Conservation (phyloP, 2,888 invertebrate genomes). For the Microplitis manilae region DNA sequence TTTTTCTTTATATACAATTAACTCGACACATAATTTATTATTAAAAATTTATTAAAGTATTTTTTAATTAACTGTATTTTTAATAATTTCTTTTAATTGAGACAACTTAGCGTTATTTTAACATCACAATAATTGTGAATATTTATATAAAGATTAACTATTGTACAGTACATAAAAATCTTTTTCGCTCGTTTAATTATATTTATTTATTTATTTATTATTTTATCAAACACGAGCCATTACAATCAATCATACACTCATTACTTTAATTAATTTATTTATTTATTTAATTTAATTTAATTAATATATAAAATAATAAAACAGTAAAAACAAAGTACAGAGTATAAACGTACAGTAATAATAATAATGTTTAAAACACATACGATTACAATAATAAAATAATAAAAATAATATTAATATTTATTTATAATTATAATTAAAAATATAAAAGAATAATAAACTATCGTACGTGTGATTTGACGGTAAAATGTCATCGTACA, state of each 20-base stretch:
- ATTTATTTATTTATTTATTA: conserved; percentile 17
- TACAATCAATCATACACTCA: background rate
- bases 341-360: conserved; percentile 9
- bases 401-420: background rate
- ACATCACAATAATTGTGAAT: conserved; percentile 34
- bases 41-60: conserved; percentile 35
- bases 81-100: conserved; percentile 24
- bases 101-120: conserved; percentile 37
- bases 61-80: conserved; percentile 31
- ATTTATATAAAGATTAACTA: conserved; percentile 36
- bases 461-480: conserved; percentile 43
- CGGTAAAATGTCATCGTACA: conserved; percentile 52
- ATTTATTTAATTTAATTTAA: conserved; percentile 26
- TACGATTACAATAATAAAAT: background rate
- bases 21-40: conserved; percentile 39
- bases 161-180: conserved; percentile 41
- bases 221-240: conserved; percentile 16
- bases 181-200: conserved; percentile 21
- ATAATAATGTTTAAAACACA: conserved; percentile 1
- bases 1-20: conserved; percentile 25
- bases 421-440: conserved; percentile 3
- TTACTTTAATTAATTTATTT: too few relatives aligned
- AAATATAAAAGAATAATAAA: background rate
- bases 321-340: conserved; percentile 32
- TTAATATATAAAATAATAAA: conserved; percentile 7